Base-by-base conservation (phyloP, 2,113 vertebrate genomes). In the Lasiurus borealis region DNA sequence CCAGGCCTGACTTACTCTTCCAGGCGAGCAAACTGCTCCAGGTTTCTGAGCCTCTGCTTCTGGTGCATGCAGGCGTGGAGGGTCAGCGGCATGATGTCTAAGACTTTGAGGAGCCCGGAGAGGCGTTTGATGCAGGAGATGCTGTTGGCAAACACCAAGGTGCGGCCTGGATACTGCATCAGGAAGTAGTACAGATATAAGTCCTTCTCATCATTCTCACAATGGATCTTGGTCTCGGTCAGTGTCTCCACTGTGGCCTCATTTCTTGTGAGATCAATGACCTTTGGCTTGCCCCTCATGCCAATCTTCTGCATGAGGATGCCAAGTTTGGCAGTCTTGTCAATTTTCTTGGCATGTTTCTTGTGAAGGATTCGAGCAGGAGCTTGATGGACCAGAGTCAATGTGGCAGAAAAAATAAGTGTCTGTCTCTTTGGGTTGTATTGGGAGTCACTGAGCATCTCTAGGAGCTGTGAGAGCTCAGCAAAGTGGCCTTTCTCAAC, bases 11-110 rank as follows among this genome's bases (percentile, higher is more conserved):
- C 98, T 99, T 96, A 99, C 99, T 98, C 99, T 27, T 99, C 98
- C 88, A 98, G 98, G 72, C 99, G 99, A 7, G 99, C 99, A 97
- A 99, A 99, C 76, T 99, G 98, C 97, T 99, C 99, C 97, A 99
- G 98, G 97, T 99, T 99, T 98, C 99, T 99, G 78, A 99, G 98
- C 54, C 99, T 98, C 96, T 99, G 99, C 91, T 99, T 99, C 98
- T 99, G 99, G 97, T 99, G 99, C 99, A 99, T 99, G 97, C 99
- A 99, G 72, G 99, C 99, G 0, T 99, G 99, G 34, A 99, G 98
- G 36, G 99, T 98, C 90, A 99, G 97, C 0, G 99, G 99, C 88
- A 97, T 98, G 21, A 98, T 98, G 71, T 99, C 99, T 97, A 99
- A 88, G 96, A 99, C 99, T n/a, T 98, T 98, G 96, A 99, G 98